These are phyloP conservation scores for Odontophorus gujanensis DNA, from an alignment of 2,113 vertebrate genomes.

Conservation along the genomic window DNA sequence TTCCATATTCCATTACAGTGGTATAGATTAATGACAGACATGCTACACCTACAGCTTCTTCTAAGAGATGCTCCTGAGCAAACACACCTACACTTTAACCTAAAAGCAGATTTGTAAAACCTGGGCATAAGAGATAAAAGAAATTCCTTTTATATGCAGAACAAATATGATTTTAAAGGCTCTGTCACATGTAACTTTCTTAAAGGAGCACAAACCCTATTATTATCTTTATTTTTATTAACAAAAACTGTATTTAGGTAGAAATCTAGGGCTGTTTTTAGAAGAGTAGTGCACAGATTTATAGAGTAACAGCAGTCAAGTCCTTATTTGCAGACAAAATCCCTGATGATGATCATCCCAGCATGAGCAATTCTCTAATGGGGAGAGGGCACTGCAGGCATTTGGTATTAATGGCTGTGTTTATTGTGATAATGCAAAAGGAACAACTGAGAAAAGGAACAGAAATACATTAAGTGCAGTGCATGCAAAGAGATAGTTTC, in stretches of 20 bases:
- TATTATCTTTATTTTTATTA: neutral
- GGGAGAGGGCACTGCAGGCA: neutral
- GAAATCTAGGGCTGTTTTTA: neutral
- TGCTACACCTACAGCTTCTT: neutral
- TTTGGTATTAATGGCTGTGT: neutral
- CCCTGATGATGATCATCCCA: neutral
- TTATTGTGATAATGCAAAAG: neutral
- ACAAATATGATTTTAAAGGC: neutral
- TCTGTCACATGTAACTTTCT: accelerated
- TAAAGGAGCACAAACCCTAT: neutral
- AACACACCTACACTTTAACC: neutral
- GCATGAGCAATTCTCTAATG: neutral
- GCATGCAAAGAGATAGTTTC: neutral
- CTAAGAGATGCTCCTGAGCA: conserved; percentile 7
- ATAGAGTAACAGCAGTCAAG: neutral
- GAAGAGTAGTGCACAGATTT: neutral
- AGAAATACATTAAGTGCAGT: neutral
- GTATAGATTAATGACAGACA: conserved; percentile 30
- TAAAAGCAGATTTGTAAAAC: conserved; percentile 26
- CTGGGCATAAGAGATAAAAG: neutral
- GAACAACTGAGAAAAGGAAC: neutral
- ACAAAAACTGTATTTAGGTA: accelerated
- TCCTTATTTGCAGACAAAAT: neutral
- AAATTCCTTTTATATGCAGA: neutral
- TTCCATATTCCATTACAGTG: neutral